These are phyloP conservation scores for Sebastes diaconus DNA, from an alignment of 2,797 vertebrate species.

Conservation along the genomic window DNA sequence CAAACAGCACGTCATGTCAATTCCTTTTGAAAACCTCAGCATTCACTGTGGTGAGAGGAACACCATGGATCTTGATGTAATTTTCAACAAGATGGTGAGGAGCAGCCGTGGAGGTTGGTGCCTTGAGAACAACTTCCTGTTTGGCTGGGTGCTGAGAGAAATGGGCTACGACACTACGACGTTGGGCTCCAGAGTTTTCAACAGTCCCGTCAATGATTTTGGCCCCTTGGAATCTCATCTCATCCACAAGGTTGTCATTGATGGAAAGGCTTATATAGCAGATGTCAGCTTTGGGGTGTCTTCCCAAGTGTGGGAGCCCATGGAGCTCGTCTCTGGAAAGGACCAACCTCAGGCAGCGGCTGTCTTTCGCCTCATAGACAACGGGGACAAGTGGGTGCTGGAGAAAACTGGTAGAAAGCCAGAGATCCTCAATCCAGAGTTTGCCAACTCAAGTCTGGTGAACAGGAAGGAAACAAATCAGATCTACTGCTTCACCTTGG, in stretches of 20 bases:
- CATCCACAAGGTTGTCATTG: slow-evolving; percentile 80
- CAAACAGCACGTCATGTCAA: slow-evolving; percentile 77
- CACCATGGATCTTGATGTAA: slow-evolving; percentile 71
- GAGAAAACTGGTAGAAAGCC: slow-evolving; percentile 86
- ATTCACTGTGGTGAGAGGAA: slow-evolving; percentile 86
- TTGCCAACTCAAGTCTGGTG: slow-evolving; percentile 78
- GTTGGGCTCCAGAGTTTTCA: slow-evolving; percentile 77
- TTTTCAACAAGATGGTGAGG: slow-evolving; percentile 86
- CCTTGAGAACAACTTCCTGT: slow-evolving; percentile 86
- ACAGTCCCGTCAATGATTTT: neutral
- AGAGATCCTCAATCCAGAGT: slow-evolving; percentile 78
- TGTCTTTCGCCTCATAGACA: slow-evolving; percentile 81
- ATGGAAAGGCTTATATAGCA: slow-evolving; percentile 78
- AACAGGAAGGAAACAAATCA: slow-evolving; percentile 63
- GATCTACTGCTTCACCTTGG: slow-evolving; percentile 84
- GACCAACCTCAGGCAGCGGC: slow-evolving; percentile 85
- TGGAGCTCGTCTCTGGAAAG: slow-evolving; percentile 86
- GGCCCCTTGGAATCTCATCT: slow-evolving; percentile 68
- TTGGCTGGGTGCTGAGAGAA: slow-evolving; percentile 86
- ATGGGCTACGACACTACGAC: slow-evolving; percentile 80
- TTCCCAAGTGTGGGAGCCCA: slow-evolving; percentile 84
- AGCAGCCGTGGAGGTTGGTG: slow-evolving; percentile 88
- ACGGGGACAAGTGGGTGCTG: slow-evolving; percentile 81
- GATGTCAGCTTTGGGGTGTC: slow-evolving; percentile 86
- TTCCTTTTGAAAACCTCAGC: slow-evolving; percentile 90